Conservation (phyloP, 2,113 vertebrate genomes). For the Speoplatyrhinus poulsoni region DNA sequence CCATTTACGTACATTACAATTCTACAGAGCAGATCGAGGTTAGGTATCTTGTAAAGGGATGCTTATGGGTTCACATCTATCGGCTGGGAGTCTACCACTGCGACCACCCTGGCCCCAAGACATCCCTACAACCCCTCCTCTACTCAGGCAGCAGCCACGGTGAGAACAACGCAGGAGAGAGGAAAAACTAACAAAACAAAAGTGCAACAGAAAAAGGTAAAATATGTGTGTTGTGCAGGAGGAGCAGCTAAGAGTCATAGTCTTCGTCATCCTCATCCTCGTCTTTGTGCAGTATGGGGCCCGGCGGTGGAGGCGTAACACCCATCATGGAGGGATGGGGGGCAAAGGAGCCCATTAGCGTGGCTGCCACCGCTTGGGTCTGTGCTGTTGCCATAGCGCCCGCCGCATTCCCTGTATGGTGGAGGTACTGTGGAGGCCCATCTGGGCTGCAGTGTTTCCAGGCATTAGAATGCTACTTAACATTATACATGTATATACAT, state of each 20-base stretch:
- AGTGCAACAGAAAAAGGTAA: not conserved
- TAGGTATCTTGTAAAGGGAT: not conserved
- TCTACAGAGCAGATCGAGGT: not conserved
- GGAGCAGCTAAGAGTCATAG: conserved; percentile 85
- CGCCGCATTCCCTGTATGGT: conserved; percentile 55
- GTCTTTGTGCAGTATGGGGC: conserved; percentile 55
- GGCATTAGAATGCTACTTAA: not conserved
- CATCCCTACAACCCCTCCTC: conserved; percentile 41
- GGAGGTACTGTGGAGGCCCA: conserved; percentile 64
- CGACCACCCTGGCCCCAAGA: not conserved
- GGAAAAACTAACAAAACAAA: conserved; percentile 38
- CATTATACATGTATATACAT: not conserved
- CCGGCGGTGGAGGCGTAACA: conserved; percentile 54
- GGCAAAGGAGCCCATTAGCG: conserved; percentile 56
- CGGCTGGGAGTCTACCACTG: too few species aligned
- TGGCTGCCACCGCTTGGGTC: conserved; percentile 59
- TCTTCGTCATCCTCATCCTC: conserved; percentile 82
- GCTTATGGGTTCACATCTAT: too few species aligned
- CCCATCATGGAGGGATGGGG: conserved; percentile 70
- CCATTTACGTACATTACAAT: too few species aligned
- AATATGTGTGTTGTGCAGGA: not conserved
- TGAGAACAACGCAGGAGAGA: conserved; percentile 53
- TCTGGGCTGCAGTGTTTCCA: conserved; percentile 37
- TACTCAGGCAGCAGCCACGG: conserved; percentile 35
- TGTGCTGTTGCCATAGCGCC: conserved; percentile 53